phyloP scores from a whole-genome alignment of 2,113 vertebrate species.

The Burhinus bistriatus region DNA sequence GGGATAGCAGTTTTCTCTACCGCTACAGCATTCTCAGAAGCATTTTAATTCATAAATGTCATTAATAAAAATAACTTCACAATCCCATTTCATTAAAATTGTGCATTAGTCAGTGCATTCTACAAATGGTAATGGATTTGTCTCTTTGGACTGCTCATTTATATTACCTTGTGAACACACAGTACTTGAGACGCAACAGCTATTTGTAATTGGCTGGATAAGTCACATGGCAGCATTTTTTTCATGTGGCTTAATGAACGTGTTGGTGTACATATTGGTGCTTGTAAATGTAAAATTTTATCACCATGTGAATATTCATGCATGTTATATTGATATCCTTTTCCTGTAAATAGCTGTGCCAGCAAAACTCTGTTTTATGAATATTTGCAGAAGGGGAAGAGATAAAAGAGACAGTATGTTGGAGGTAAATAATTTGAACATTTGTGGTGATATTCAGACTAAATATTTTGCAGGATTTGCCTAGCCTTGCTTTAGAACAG shows the following conservation, averaged over 20 bases:
- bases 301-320: slow-evolving; percentile 8
- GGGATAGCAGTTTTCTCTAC: background rate
- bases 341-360: background rate
- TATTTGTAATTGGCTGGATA: background rate
- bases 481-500: background rate
- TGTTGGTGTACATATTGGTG: background rate
- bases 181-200: background rate
- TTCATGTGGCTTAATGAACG: background rate
- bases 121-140: slow-evolving; percentile 9
- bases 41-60: background rate
- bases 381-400: background rate
- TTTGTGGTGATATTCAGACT: background rate
- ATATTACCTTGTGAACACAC: background rate
- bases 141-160: background rate
- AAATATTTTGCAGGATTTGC: background rate
- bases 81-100: slow-evolving; percentile 25
- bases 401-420: background rate
- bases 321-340: background rate
- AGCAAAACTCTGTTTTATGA: background rate
- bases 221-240: background rate
- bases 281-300: slow-evolving; percentile 6
- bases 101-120: background rate
- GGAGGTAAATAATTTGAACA: slow-evolving; percentile 24
- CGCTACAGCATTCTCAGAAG: background rate
- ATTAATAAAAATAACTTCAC: slow-evolving; percentile 38